Evolutionary conservation across 2,888 invertebrate genomes (phyloP).

Genomic region (Drosophila prolongata): DNA sequence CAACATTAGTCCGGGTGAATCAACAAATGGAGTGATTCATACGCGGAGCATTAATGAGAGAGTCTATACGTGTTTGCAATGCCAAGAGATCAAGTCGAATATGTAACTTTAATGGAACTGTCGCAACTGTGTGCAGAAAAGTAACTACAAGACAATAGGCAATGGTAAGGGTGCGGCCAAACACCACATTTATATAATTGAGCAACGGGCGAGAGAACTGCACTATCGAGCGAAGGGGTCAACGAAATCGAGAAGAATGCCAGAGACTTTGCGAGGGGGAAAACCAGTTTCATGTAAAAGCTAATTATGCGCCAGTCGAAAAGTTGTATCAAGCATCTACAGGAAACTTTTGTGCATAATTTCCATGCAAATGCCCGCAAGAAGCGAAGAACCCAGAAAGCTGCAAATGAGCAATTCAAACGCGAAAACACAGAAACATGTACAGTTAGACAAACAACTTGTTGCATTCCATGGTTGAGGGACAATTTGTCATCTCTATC

Average conservation of each 20-base stretch:
- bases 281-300: constrained; percentile 24
- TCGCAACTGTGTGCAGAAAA: constrained; percentile 3
- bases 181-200: constrained; percentile 27
- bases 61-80: constrained; percentile 14
- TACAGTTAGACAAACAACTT: constrained; percentile 63
- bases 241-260: constrained; percentile 43
- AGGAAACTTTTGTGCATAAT: constrained; percentile 49
- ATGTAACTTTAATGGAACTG: constrained; percentile 8
- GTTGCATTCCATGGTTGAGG: constrained; percentile 49
- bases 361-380: constrained; percentile 33
- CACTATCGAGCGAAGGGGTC: constrained; percentile 47
- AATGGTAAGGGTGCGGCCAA: constrained; percentile 8
- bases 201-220: constrained; percentile 25
- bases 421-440: constrained; percentile 21
- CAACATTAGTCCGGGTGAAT: constrained; percentile 17
- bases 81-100: constrained; percentile 7
- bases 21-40: constrained; percentile 27
- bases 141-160: constrained; percentile 12
- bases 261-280: constrained; percentile 2
- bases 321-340: constrained; percentile 53
- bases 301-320: constrained; percentile 13
- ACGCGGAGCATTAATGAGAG: constrained; percentile 7
- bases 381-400: constrained; percentile 1
- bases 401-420: constrained; percentile 56
- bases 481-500: constrained; percentile 42